Base-by-base conservation (phyloP, 2,797 vertebrate species). In the Ctenopoma kingsleyae region DNA sequence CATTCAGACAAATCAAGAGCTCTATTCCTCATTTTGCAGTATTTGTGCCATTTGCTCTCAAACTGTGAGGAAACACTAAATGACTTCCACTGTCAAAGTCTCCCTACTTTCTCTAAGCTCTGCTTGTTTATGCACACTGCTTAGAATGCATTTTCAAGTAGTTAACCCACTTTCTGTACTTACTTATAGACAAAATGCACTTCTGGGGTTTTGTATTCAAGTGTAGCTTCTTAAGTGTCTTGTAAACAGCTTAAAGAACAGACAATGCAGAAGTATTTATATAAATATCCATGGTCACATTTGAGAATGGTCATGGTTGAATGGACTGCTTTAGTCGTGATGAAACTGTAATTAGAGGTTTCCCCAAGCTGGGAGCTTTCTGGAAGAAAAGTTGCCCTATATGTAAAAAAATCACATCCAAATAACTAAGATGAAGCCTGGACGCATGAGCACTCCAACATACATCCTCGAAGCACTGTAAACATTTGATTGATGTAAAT, bases 141-240 rank as follows among this genome's bases (percentile, higher is more conserved):
- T 87, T 79, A 71, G 76, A 62, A 54, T 81, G 80, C 80, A 81
- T 85, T 84, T 85, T 83, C 76, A 74, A 85, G 79, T 41, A 49
- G 70, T 84, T 87, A 88, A 86, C 84, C 76, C 82, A 83, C 78
- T 89, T 89, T 87, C 72, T 71, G 63, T 77, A 76, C 55, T 67
- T 76, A 63, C 51, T 68, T 62, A 54, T 71, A 71, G 78, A 89
- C 79, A 83, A 86, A 82, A 75, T 53, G 11, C 49, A 79, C 78
- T 73, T 80, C 67, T 81, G 81, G 80, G 83, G 77, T 69, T 77
- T 67, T 81, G 50, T 64, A 22, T 80, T 73, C 30, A 8, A 60
- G 73, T 12, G 1, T 38, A 44, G 57, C n/a, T 1, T 78, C 78
- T 62, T 20, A 13, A 72, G 53, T 47, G 67, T 71, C 59, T 58